Evolutionary conservation across 2,797 vertebrate genomes (phyloP), one percentile per base, ranked within the genome.

Genomic region (Typhlichthys eigenmanni): DNA sequence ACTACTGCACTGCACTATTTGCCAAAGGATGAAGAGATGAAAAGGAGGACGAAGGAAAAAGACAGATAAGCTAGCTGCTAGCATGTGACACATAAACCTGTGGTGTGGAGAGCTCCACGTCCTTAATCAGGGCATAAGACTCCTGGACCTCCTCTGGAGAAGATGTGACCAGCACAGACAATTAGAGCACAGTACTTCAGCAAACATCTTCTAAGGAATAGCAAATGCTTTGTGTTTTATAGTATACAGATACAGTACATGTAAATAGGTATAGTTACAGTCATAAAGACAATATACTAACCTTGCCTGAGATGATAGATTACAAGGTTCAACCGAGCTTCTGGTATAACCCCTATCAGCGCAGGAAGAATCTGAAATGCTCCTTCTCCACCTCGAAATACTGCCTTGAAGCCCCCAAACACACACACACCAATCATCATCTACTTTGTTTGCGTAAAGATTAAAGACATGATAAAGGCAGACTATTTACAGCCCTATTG

Each of bases 271-370:
- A 43, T 43, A 43, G 38, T 43, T 43, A 43, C 7, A 43, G 9
- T 43, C 38, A 10, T 8, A 43, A 8, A 43, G 38, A 43, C 9
- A 43, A 2, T 10, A 9, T 43, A 43, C 38, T 43, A 43, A 98
- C 98, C 96, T 93, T 99, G 97, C 73, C 94, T 92, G 63, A 99
- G 95, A 82, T 98, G 97, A 86, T 98, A 99, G 89, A 99, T 99
- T 79, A 98, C 96, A 71, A 99, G 90, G 87, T 99, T 99, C 67
- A 99, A 92, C 84, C 96, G 92, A 14, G 97, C 97, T 87, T 98
- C 97, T 4, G 96, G 94, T 87, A 99, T 98, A 82, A 98, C 98
- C 75, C 99, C 96, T 53, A 99, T 95, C 69, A 99, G 82, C 24
- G 96, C 95, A 74, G 96, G 96, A 45, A 99, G 88, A 54, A 99